Percentiles rank a stretch among this genome's conserved stretches.
These are phyloP conservation scores for Indicator indicator DNA, from an alignment of 2,113 vertebrate species.

Conservation along the genomic window DNA sequence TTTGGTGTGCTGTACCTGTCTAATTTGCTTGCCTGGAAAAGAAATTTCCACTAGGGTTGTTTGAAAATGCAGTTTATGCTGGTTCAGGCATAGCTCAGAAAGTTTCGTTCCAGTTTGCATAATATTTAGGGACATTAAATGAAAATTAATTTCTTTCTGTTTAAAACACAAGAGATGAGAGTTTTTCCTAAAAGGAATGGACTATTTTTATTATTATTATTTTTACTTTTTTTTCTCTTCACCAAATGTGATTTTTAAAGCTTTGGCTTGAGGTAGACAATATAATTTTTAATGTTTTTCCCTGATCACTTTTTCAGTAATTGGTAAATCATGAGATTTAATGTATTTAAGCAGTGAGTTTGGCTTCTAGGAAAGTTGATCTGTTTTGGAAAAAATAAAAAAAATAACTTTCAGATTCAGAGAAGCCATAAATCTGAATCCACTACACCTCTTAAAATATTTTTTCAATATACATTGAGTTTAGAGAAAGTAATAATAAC, in stretches of 20 bases:
- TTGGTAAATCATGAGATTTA: background rate
- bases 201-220: background rate
- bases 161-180: slow-evolving; percentile 51
- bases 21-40: slow-evolving; percentile 77
- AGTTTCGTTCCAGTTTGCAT: slow-evolving; percentile 59
- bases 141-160: slow-evolving; percentile 35
- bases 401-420: background rate
- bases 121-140: slow-evolving; percentile 55
- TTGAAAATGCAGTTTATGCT: slow-evolving; percentile 72
- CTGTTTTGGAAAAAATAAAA: background rate
- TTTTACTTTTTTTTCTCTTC: slow-evolving; percentile 14
- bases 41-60: slow-evolving; percentile 76
- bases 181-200: slow-evolving; percentile 44
- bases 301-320: background rate
- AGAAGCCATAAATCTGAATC: background rate
- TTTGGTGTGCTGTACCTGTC: slow-evolving; percentile 80
- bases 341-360: background rate
- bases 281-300: background rate
- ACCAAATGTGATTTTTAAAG: background rate
- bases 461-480: background rate
- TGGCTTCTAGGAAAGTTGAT: background rate
- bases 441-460: background rate
- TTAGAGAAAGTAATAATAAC: background rate
- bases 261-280: background rate
- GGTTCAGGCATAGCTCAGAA: slow-evolving; percentile 50